A percentile compares a stretch with the other conserved stretches of the same genome.
phyloP scores from a whole-genome alignment of 2,888 invertebrate genomes.

The Hyalella azteca region DNA sequence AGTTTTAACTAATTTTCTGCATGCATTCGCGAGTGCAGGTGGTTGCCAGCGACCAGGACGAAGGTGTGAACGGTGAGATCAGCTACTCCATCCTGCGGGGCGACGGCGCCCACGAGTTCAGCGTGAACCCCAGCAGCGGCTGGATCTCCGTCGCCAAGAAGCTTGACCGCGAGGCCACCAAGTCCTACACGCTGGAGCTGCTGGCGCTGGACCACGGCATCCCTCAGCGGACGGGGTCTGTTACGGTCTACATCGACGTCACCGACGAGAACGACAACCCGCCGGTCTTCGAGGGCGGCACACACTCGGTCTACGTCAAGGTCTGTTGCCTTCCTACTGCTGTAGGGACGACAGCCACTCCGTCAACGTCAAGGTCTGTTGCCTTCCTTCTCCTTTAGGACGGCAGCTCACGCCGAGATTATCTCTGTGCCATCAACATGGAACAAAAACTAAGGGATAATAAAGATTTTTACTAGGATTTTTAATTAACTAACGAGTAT shows the following conservation, averaged over 20 bases:
- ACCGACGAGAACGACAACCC: conserved; percentile 92
- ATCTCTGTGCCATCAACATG: no score
- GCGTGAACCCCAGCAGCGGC: conserved; percentile 78
- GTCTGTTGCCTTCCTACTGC: no score
- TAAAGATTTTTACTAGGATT: no score
- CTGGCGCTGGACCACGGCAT: conserved; percentile 81
- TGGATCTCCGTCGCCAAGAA: conserved; percentile 75
- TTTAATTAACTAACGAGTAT: no score
- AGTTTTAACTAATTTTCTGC: no score
- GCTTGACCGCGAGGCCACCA: conserved; percentile 77
- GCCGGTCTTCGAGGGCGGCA: conserved; percentile 78
- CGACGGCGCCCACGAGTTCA: conserved; percentile 78
- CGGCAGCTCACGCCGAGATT: no score
- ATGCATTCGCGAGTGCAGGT: no score
- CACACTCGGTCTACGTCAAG: conserved; percentile 80
- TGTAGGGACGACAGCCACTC: no score
- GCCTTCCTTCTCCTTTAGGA: no score
- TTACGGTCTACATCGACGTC: conserved; percentile 79
- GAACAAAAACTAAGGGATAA: no score
- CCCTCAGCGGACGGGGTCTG: conserved; percentile 76
- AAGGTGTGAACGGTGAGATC: conserved; percentile 79
- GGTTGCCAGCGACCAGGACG: conserved; percentile 86
- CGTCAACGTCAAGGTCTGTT: no score
- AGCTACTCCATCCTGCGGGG: conserved; percentile 79
- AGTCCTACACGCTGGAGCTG: conserved; percentile 76